Evolutionary conservation across 2,888 invertebrate genomes (phyloP).

Genomic region (Polydrusus cervinus): DNA sequence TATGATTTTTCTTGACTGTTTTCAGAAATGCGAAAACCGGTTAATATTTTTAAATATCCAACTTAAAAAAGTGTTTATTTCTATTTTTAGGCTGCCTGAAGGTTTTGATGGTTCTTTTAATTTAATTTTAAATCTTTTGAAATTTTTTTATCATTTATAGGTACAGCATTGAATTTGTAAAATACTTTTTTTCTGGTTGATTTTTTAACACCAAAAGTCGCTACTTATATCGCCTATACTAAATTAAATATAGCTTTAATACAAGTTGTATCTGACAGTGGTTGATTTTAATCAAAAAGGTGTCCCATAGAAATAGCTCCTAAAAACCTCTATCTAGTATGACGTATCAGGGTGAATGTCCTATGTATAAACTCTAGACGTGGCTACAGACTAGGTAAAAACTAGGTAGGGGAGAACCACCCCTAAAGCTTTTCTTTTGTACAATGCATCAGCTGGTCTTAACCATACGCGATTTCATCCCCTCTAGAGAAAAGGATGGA

Average conservation of each 20-base stretch:
- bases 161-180: no score
- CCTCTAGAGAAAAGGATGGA: conserved; percentile 26
- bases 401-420: conserved; percentile 56
- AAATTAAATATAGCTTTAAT: no score
- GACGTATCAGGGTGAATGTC: conserved; percentile 59
- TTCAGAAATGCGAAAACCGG: neutral
- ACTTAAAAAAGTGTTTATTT: neutral
- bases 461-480: conserved; percentile 49
- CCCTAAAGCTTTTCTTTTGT: conserved; percentile 59
- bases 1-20: neutral
- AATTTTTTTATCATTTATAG: no score
- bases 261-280: conserved; percentile 13
- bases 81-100: conserved; percentile 4
- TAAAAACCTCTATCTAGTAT: conserved; percentile 35
- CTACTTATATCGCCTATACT: no score
- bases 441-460: conserved; percentile 60
- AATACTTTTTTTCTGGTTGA: no score
- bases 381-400: conserved; percentile 58
- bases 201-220: no score
- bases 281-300: conserved; percentile 37
- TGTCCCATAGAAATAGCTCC: conserved; percentile 29
- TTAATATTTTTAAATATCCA: neutral
- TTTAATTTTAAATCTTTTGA: no score
- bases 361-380: conserved; percentile 56
- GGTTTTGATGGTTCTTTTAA: neutral